Percentiles rank a stretch among this genome's conserved stretches.
Conservation (phyloP, 1,140 invertebrate species). For the Panagrolaimus sp. region DNA sequence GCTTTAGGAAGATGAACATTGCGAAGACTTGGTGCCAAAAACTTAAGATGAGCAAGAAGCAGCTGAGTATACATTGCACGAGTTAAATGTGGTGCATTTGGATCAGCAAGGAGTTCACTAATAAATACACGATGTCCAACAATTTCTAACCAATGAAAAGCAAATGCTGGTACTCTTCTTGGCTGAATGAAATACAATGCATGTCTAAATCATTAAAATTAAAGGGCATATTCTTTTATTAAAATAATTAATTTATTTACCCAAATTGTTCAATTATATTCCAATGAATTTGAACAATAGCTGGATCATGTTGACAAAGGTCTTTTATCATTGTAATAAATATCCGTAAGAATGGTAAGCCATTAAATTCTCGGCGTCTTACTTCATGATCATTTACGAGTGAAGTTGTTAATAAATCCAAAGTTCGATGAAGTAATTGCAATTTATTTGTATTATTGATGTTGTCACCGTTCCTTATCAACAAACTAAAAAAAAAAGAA, state of each 20-base stretch:
- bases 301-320: constrained; percentile 35
- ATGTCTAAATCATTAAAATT: background rate
- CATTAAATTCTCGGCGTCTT: constrained; percentile 78
- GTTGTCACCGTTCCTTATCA: constrained; percentile 82
- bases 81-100: constrained; percentile 53
- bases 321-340: constrained; percentile 66
- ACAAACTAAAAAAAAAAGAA: constrained; percentile 70
- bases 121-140: constrained; percentile 90
- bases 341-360: constrained; percentile 93
- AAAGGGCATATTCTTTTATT: too few relatives aligned
- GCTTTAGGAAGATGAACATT: constrained; percentile 90
- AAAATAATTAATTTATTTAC: too few relatives aligned
- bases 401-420: constrained; percentile 89
- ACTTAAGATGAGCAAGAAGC: constrained; percentile 88
- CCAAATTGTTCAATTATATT: background rate
- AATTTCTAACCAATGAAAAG: constrained; percentile 94
- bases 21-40: constrained; percentile 86
- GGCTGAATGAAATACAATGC: constrained; percentile 66
- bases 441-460: constrained; percentile 79
- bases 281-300: too few relatives aligned
- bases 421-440: constrained; percentile 90
- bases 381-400: constrained; percentile 87
- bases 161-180: constrained; percentile 89
- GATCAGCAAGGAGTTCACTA: constrained; percentile 74
- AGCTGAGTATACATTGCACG: constrained; percentile 71